Conservation (phyloP, 2,113 vertebrate species). For the Charadrius vociferus region DNA sequence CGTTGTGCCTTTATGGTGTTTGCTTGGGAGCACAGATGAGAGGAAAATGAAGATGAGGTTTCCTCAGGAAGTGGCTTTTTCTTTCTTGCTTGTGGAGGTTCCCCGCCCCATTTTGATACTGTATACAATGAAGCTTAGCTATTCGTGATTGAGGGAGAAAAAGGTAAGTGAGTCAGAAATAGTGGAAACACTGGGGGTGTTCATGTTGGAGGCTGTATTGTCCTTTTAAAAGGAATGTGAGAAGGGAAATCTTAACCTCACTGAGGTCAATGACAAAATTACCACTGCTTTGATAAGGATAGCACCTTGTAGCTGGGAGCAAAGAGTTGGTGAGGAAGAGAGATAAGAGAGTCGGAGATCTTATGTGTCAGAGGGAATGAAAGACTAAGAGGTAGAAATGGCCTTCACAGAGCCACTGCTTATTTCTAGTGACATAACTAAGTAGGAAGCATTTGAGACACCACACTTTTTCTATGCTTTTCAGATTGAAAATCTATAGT, state of each 20-base stretch:
- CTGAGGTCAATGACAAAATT: background rate
- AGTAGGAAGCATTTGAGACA: background rate
- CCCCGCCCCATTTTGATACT: background rate
- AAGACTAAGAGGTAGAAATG: background rate
- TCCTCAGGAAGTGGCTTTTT: background rate
- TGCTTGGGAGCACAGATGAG: background rate
- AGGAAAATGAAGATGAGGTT: background rate
- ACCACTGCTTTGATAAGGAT: background rate
- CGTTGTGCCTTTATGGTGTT: background rate
- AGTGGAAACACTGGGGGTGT: background rate
- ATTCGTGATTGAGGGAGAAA: background rate
- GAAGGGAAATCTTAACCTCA: background rate
- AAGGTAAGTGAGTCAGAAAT: background rate
- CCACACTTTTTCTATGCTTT: background rate
- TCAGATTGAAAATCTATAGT: background rate
- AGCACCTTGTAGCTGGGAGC: background rate
- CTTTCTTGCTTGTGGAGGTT: background rate
- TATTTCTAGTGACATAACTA: background rate
- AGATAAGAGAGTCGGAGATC: background rate
- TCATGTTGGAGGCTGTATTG: background rate
- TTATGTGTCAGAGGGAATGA: background rate
- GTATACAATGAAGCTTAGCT: background rate
- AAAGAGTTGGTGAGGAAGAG: background rate
- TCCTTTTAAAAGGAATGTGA: background rate
- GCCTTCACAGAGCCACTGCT: background rate